Conservation (phyloP, 2,113 vertebrate genomes). For the Lagopus leucura region DNA sequence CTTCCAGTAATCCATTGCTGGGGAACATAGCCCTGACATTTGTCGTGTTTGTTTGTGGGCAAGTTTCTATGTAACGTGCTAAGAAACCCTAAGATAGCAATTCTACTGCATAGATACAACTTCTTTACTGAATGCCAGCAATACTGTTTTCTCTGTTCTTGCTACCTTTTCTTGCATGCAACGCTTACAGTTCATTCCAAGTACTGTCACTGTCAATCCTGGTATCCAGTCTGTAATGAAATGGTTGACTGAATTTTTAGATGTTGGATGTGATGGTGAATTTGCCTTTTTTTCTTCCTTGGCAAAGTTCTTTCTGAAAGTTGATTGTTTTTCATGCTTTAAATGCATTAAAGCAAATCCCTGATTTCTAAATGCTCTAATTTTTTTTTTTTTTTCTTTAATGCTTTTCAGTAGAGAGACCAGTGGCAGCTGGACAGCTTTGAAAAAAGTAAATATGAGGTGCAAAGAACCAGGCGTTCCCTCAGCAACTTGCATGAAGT, state of each 20-base stretch:
- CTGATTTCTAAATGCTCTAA: neutral
- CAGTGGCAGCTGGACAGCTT: neutral
- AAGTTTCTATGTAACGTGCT: slow-evolving; percentile 56
- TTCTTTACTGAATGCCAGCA: slow-evolving; percentile 53
- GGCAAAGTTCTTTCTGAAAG: neutral
- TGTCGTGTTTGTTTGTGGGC: slow-evolving; percentile 56
- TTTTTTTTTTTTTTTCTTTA: neutral
- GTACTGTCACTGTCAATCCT: neutral
- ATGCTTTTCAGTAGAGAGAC: neutral
- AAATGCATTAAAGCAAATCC: neutral
- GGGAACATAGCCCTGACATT: slow-evolving; percentile 25
- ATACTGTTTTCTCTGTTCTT: slow-evolving; percentile 30
- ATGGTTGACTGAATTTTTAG: neutral
- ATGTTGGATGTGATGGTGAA: neutral
- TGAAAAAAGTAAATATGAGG: neutral
- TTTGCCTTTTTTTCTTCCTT: neutral
- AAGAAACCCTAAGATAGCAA: slow-evolving; percentile 35
- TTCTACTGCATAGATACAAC: slow-evolving; percentile 46
- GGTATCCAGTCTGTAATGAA: neutral
- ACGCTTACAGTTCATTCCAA: neutral
- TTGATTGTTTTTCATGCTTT: neutral
- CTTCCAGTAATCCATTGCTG: slow-evolving; percentile 42
- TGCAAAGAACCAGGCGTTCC: neutral
- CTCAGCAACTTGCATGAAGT: neutral
- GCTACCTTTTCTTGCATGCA: neutral